Evolutionary conservation across 2,113 vertebrate genomes (phyloP), one percentile per base, ranked within the genome.

Genomic region (Anser brachyrhynchus): DNA sequence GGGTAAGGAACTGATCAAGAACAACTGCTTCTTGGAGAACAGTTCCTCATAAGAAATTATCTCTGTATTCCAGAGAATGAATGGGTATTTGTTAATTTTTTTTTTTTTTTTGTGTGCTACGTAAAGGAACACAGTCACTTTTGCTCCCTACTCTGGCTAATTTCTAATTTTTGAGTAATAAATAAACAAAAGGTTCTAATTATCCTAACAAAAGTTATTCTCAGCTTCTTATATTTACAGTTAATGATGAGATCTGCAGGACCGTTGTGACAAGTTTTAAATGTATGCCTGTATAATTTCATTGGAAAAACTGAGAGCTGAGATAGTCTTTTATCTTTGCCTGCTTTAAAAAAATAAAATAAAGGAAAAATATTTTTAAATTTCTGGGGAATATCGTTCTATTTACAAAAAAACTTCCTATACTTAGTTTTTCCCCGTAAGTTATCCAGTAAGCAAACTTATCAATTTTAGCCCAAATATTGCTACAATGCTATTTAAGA

Each of bases 381-480:
- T 92, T 94, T 96, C 29, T 43, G n/a, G 85, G 55, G 77, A 93
- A 62, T 1, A 2, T 66, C 22, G 62, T 2, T 94, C 17, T 52
- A 59, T 81, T 95, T 95, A 49, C 26, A 22, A 35, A 84, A 92
- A 84, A 51, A 81, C 31, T 64, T 73, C 74, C 93, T 85, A 11
- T 92, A 81, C 46, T 91, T 87, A 74, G 33, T 79, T 93, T 97
- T 96, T 81, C 51, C 55, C 69, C 80, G 44, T 81, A 65, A 92
- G 80, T 95, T 97, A 77, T 49, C 66, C 74, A 84, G 74, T 93
- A 94, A 96, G 90, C 83, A 95, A 93, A 7, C 51, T 51, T 95
- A 51, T 89, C 31, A 83, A 77, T 55, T 39, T 96, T 90, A 76
- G 92, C 52, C 41, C 77, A 95, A 82, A 59, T 96, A 91, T 64